Evolutionary conservation across 1,140 invertebrate genomes (phyloP).

Genomic region (Drosophila rufa): DNA sequence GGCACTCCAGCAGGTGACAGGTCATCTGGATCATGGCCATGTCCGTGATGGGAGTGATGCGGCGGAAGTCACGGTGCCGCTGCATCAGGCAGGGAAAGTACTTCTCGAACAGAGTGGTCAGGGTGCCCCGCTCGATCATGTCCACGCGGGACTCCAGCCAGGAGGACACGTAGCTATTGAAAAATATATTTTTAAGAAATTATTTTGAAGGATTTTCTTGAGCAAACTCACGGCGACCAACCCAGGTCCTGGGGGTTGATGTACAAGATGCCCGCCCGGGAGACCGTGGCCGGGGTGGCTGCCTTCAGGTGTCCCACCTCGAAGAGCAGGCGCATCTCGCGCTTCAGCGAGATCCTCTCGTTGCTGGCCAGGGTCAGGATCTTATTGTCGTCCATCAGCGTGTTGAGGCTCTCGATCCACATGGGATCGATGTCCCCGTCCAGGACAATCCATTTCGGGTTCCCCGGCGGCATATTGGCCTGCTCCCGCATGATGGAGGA

Average conservation of each 20-base stretch:
- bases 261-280: slow-evolving; percentile 95
- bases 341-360: slow-evolving; percentile 96
- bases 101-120: slow-evolving; percentile 96
- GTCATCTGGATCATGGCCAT: slow-evolving; percentile 96
- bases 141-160: slow-evolving; percentile 95
- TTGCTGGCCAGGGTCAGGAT: slow-evolving; percentile 96
- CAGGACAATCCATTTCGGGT: slow-evolving; percentile 97
- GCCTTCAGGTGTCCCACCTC: slow-evolving; percentile 97
- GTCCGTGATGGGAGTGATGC: slow-evolving; percentile 96
- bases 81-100: slow-evolving; percentile 96
- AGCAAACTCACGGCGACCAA: slow-evolving; percentile 95
- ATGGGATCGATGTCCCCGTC: slow-evolving; percentile 99
- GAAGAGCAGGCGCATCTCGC: slow-evolving; percentile 95
- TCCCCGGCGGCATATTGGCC: slow-evolving; percentile 90
- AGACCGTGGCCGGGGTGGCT: slow-evolving; percentile 98
- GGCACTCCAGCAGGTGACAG: slow-evolving; percentile 94
- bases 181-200: neutral
- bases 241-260: slow-evolving; percentile 98
- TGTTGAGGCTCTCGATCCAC: slow-evolving; percentile 98
- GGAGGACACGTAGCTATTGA: slow-evolving; percentile 91
- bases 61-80: slow-evolving; percentile 93
- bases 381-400: slow-evolving; percentile 94
- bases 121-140: slow-evolving; percentile 90
- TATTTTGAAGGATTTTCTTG: accelerated
- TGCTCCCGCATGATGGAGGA: slow-evolving; percentile 97